Conservation (phyloP, 1,140 invertebrate genomes). For the Stegodyphus mimosarum region DNA sequence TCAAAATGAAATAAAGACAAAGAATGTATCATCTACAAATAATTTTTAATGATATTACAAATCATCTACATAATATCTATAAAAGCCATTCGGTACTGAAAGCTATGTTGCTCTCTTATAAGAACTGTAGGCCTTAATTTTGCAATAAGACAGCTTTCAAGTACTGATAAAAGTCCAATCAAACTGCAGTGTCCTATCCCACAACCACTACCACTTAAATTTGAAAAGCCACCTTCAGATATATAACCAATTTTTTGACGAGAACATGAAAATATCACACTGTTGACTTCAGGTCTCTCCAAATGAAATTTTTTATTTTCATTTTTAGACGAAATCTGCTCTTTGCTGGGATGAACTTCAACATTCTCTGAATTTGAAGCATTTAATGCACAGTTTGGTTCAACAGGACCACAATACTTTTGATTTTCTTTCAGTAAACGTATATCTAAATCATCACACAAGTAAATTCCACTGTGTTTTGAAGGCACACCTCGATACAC, state of each 20-base stretch:
- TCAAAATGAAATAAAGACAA: no score
- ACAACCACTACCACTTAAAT: slow-evolving; percentile 6
- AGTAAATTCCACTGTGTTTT: slow-evolving; percentile 20
- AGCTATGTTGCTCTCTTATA: slow-evolving; percentile 33
- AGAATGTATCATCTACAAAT: no score
- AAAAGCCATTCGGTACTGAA: slow-evolving; percentile 33
- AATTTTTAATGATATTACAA: no score
- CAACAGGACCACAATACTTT: slow-evolving; percentile 17
- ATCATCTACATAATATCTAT: no score
- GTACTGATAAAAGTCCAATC: slow-evolving; percentile 11
- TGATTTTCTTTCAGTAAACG: background rate
- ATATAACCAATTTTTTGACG: slow-evolving; percentile 56
- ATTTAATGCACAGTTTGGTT: slow-evolving; percentile 6
- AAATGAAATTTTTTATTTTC: no score
- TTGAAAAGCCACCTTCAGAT: slow-evolving; percentile 42
- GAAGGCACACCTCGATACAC: slow-evolving; percentile 18
- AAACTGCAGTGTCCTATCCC: slow-evolving; percentile 48
- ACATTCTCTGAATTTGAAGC: background rate
- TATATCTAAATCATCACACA: slow-evolving; percentile 17
- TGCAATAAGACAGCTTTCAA: slow-evolving; percentile 6
- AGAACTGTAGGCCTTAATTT: slow-evolving; percentile 28
- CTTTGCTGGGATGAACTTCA: background rate
- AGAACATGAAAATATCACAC: slow-evolving; percentile 10
- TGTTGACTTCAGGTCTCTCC: slow-evolving; percentile 19
- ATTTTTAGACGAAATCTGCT: background rate